Conservation (phyloP, 2,888 invertebrate genomes). For the Acrocera orbiculus region DNA sequence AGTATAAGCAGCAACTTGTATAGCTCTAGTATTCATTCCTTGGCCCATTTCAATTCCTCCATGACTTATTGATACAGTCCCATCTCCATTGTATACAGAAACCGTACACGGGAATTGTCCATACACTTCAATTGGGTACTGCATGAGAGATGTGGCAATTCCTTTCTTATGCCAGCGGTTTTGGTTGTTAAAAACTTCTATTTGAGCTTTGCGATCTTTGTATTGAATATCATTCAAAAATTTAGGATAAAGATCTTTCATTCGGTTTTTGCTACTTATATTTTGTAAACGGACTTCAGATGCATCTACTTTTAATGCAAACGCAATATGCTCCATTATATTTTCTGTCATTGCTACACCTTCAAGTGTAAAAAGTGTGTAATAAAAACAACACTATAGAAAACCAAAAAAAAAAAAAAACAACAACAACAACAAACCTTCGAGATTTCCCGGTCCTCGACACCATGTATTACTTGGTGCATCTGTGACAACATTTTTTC, state of each 20-base stretch:
- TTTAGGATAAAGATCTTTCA: conserved; percentile 8
- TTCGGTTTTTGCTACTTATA: conserved; percentile 19
- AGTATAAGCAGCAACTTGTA: conserved; percentile 50
- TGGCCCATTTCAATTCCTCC: conserved; percentile 56
- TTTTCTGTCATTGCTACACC: conserved; percentile 39
- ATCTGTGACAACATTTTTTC: conserved; percentile 38
- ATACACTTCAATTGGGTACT: conserved; percentile 35
- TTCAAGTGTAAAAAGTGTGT: no score
- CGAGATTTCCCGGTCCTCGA: conserved; percentile 33
- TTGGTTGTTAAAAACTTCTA: conserved; percentile 39
- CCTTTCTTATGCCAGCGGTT: conserved; percentile 64
- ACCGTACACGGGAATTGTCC: conserved; percentile 37
- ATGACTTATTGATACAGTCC: conserved; percentile 45
- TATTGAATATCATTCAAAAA: conserved; percentile 28
- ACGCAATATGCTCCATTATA: conserved; percentile 50
- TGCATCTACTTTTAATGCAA: conserved; percentile 35
- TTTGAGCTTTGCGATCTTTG: conserved; percentile 33
- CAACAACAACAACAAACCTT: no score
- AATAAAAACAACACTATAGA: no score
- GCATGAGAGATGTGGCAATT: conserved; percentile 43
- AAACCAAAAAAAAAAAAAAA: no score
- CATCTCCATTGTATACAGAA: conserved; percentile 49
- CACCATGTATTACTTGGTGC: conserved; percentile 12
- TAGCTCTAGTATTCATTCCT: conserved; percentile 51
- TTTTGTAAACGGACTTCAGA: conserved; percentile 40